Conservation (phyloP, 1,140 invertebrate genomes). For the Drosophila watanabei region DNA sequence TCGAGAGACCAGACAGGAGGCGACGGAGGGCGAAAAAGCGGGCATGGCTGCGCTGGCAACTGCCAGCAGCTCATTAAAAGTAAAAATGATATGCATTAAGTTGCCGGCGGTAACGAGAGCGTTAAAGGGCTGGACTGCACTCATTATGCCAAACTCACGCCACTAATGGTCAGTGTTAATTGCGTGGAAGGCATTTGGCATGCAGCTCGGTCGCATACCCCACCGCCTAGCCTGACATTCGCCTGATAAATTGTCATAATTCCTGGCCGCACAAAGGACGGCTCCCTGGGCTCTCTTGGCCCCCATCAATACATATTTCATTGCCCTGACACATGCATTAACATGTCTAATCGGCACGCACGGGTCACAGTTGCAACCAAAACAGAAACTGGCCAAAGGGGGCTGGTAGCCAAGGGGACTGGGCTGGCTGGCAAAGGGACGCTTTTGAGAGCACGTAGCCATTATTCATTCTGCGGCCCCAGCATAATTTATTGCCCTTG, state of each 20-base stretch:
- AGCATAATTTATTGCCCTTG: constrained; percentile 76
- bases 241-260: constrained; percentile 80
- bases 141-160: constrained; percentile 75
- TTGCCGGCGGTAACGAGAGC: constrained; percentile 61
- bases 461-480: constrained; percentile 72
- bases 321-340: constrained; percentile 79
- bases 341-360: constrained; percentile 77
- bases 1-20: constrained; percentile 24
- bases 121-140: constrained; percentile 56
- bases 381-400: not conserved
- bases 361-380: constrained; percentile 49
- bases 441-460: constrained; percentile 31
- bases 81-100: constrained; percentile 83
- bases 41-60: constrained; percentile 39
- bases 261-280: constrained; percentile 42
- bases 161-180: constrained; percentile 82
- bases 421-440: not conserved
- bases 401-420: not conserved
- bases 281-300: constrained; percentile 10
- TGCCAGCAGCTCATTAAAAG: constrained; percentile 79
- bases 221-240: constrained; percentile 45
- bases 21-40: not conserved
- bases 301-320: constrained; percentile 77
- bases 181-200: constrained; percentile 73
- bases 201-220: constrained; percentile 2